A percentile compares a stretch with the other conserved stretches of the same genome.
phyloP scores from a whole-genome alignment of 2,797 vertebrate genomes.

The Streptopelia turtur region DNA sequence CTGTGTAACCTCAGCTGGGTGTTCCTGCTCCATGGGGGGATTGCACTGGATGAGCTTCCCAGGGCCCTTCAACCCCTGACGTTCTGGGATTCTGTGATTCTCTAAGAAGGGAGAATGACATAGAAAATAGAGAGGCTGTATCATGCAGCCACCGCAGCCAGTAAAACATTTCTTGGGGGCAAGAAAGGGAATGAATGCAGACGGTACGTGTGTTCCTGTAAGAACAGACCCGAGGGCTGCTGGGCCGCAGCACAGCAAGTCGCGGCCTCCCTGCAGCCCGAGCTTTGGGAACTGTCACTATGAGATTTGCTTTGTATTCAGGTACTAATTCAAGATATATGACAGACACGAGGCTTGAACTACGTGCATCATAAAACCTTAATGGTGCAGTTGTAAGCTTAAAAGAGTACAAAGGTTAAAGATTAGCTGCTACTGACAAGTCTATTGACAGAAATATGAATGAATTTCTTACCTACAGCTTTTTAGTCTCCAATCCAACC shows the following conservation, averaged over 20 bases:
- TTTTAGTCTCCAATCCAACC: neutral
- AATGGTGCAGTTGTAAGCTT: neutral
- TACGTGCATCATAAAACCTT: neutral
- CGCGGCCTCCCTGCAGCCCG: neutral
- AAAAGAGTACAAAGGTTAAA: neutral
- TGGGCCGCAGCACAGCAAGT: neutral
- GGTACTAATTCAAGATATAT: neutral
- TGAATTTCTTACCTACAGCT: neutral
- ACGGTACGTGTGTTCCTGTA: neutral
- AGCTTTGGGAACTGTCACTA: neutral
- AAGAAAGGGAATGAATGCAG: neutral
- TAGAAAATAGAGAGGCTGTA: neutral
- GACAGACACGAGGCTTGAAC: neutral
- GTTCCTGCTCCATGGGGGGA: too few species aligned
- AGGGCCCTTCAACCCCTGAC: too few species aligned
- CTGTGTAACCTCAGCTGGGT: too few species aligned
- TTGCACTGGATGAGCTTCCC: too few species aligned
- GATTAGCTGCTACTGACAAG: neutral
- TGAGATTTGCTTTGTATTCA: neutral
- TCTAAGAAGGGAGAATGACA: neutral
- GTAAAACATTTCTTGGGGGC: neutral
- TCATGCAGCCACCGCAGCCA: neutral
- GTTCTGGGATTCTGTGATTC: neutral
- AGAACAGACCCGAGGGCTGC: neutral
- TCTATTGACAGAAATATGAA: neutral